Base-by-base conservation (phyloP, 2,113 vertebrate genomes). In the Tychaedon coryphoeus region DNA sequence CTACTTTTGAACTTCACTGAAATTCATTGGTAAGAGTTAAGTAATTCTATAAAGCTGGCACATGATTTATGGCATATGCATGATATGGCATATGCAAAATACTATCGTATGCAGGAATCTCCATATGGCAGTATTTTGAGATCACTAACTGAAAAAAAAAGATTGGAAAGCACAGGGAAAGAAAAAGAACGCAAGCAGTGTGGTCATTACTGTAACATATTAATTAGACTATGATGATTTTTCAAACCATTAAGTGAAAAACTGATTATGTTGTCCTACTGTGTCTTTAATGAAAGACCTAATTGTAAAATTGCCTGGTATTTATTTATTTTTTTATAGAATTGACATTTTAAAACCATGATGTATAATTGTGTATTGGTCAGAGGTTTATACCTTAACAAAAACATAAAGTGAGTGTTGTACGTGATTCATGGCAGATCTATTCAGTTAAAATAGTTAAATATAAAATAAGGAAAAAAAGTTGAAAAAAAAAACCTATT, bases 271-370 rank as follows among this genome's bases (percentile, higher is more conserved):
- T 43, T 95, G 61, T 81, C 76, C 87, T 66, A 48, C 25, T 77
- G 33, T 38, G 85, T 58, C 73, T 92, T 78, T 62, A 88, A 77
- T 61, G 31, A 96, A 94, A 88, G 45, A 67, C 72, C 40, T 93
- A 94, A 96, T 72, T 94, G 60, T 65, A 91, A 94, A 97, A 98
- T 95, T 91, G 51, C 28, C 58, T 60, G 58, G 38, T 48, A 83
- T 96, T 95, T 77, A 26, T 92, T 86, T 94, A 95, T 91, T 67
- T 88, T 94, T 92, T 93, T 80, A 34, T 81, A 57, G 86, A 69
- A 89, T 17, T 86, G 53, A 81, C n/a, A 78, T 72, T 87, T 88
- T 57, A 12, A 43, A 51, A 65, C 7, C 51, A 48, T 5, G 64
- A 5, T 14, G 8, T 71, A 76, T 91, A 95, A 90, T 92, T 92